Base-by-base conservation (phyloP, 2,113 vertebrate genomes). In the Microtus richardsoni region DNA sequence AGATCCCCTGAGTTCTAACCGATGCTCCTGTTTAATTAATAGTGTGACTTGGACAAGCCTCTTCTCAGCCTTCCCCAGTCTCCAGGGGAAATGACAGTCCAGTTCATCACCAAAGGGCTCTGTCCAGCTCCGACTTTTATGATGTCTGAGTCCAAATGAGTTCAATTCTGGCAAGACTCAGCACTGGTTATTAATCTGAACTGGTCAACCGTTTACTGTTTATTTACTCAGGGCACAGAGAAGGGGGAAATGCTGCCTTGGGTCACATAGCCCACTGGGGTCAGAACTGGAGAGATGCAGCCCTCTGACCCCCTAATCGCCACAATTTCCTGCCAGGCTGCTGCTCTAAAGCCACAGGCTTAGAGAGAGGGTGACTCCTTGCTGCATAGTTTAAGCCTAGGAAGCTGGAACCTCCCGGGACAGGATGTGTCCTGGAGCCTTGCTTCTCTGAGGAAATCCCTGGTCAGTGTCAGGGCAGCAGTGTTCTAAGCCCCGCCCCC, bases 11-110 rank as follows among this genome's bases (percentile, higher is more conserved):
- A 11, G 28, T 95, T 86, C 60, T 91, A 33, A n/a, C 36, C 3
- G 1, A 47, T 80, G 64, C 84, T 78, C 36, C 64, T 44, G 89
- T 64, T 66, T 60, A 64, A 49, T 82, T 70, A 68, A 60, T 39
- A 41, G 24, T 83, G 19, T 68, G 62, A 94, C 24, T 54, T 44
- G 33, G 22, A n/a, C 33, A 47, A 11, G n/a, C 49, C 12, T 60
- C 54, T 89, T 92, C 26, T n/a, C 2, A 52, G 13, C 24, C 85
- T 88, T 52, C 26, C 33, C 62, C 30, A 26, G 41, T 47, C 14
- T 90, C 77, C n/a, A 47, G 71, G 10, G 19, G 58, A 85, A 92
- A 93, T 58, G 85, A 86, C 16, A 92, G 44, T 93, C 39, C 54
- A 94, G 1, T 44, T 71, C 4, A 58, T 83, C 74, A 91, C 24